Evolutionary conservation across 2,797 vertebrate genomes (phyloP), one percentile per base, ranked within the genome.

Genomic region (Microctenopoma stevenorrisi): DNA sequence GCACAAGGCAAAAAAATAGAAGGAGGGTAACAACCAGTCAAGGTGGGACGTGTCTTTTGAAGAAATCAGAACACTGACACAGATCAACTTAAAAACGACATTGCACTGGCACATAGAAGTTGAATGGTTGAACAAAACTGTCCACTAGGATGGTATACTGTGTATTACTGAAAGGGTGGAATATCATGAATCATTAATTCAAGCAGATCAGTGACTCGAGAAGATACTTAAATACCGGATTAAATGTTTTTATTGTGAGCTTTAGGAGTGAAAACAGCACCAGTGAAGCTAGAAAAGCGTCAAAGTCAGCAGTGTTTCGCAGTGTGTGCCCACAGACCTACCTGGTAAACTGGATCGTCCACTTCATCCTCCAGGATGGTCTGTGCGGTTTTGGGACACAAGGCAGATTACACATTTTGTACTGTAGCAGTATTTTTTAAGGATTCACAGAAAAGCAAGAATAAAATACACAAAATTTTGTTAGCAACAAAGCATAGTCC

Each of bases 271-370:
- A 85, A 87, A 84, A 83, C 76, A 79, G 77, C 77, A 62, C 44
- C 53, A 69, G 73, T 72, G 67, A 82, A 79, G 72, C 76, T 64
- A 68, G 18, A 71, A 55, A 75, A 72, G 65, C 69, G 46, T 79
- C 58, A 67, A 54, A 71, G 26, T 74, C 59, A 51, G 73, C 74
- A 56, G 69, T 50, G 67, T 67, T 63, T 62, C 0, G 59, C 61
- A 54, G 57, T 53, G 64, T 69, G 83, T 57, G 71, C 52, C 71
- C 6, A 6, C 12, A 33, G 63, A 81, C 94, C 95, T 96, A 99
- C 98, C 98, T 99, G 98, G 94, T 99, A 99, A 35, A 99, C 96
- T 33, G 98, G 98, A 87, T 99, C 98, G 87, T 99, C 98, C 85
- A 97, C 96, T 94, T 99, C 97, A 69, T 99, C 98, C 93, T 99